These are phyloP conservation scores for Porites evermanni DNA, from an alignment of 92 coral and sea anemone genomes.

Conservation along the genomic window DNA sequence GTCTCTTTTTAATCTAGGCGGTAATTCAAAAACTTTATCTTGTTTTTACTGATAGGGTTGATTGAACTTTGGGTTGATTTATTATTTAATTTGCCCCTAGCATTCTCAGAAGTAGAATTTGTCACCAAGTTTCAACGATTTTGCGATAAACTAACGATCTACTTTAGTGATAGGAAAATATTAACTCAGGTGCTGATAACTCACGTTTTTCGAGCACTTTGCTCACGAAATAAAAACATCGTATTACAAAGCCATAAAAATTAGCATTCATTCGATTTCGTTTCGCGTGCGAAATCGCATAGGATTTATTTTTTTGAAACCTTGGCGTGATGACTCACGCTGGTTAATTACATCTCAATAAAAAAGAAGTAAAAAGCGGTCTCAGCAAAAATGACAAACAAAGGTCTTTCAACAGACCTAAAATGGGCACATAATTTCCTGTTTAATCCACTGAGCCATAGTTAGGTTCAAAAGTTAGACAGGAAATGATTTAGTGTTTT, in stretches of 20 bases:
- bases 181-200: conserved; percentile 14
- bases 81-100: conserved; percentile 38
- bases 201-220: background rate
- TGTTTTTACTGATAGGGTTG: conserved; percentile 32
- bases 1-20: background rate
- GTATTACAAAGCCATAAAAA: conserved; percentile 23
- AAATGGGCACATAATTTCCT: conserved; percentile 30
- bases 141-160: conserved; percentile 13
- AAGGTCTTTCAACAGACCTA: background rate
- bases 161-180: background rate
- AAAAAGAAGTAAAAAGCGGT: background rate
- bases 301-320: background rate
- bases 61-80: conserved; percentile 15
- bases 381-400: conserved; percentile 7
- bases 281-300: background rate
- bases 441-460: conserved; percentile 10
- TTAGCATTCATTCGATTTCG: conserved; percentile 13
- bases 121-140: conserved; percentile 21
- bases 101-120: conserved; percentile 17
- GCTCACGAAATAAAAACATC: conserved; percentile 6
- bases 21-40: conserved; percentile 10
- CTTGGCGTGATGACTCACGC: conserved; percentile 9
- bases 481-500: conserved; percentile 33
- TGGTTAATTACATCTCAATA: background rate
- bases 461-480: conserved; percentile 20